Percentiles rank a stretch among this genome's conserved stretches.
Evolutionary conservation across 2,888 invertebrate genomes (phyloP).

Genomic region (Slavum lentiscoides): DNA sequence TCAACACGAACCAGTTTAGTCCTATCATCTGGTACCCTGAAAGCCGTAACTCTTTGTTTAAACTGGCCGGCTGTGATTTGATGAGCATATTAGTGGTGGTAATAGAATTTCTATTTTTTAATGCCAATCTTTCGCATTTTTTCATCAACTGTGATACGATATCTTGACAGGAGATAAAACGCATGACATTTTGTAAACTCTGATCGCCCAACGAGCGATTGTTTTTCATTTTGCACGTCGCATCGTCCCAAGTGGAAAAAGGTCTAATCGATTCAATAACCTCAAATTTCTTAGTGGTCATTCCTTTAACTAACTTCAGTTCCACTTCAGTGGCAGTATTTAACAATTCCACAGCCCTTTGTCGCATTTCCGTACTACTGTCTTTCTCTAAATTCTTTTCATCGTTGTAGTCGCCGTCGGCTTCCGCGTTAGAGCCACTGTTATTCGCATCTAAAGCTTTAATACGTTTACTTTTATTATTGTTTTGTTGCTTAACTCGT

Average conservation of each 20-base stretch:
- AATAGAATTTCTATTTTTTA: constrained; percentile 78
- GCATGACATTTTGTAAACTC: constrained; percentile 78
- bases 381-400: constrained; percentile 69
- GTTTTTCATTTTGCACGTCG: constrained; percentile 63
- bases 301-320: constrained; percentile 74
- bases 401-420: constrained; percentile 50
- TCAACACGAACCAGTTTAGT: constrained; percentile 88
- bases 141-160: constrained; percentile 80
- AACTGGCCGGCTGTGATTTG: constrained; percentile 72
- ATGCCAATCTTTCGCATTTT: constrained; percentile 81
- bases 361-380: constrained; percentile 68
- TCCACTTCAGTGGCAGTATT: constrained; percentile 77
- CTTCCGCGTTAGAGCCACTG: constrained; percentile 27
- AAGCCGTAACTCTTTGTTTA: constrained; percentile 72
- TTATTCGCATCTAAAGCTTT: constrained; percentile 64
- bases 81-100: constrained; percentile 73
- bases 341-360: constrained; percentile 79
- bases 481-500: constrained; percentile 31
- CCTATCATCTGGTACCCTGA: constrained; percentile 88
- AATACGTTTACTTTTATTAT: constrained; percentile 49
- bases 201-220: constrained; percentile 75
- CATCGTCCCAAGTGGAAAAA: constrained; percentile 78
- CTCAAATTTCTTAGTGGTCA: constrained; percentile 83
- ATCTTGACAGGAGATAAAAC: constrained; percentile 71
- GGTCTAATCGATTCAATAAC: constrained; percentile 76